Evolutionary conservation across 92 coral and sea anemone genomes (phyloP), one percentile per base, ranked within the genome.

Genomic region (Epizoanthus stellaris): DNA sequence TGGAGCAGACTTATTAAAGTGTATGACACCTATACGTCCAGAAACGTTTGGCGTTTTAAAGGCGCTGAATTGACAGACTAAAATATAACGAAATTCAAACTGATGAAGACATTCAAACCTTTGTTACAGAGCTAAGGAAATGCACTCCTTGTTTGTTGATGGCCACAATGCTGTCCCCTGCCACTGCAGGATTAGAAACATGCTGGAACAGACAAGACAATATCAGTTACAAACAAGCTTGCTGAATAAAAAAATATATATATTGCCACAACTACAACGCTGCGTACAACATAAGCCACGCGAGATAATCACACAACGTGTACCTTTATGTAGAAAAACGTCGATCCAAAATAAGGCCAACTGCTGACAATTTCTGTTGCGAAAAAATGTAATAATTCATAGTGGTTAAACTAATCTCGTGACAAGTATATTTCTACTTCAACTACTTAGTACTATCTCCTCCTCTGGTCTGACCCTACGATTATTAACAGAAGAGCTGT

Each of bases 331-430:
- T 90, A 82, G 86, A 91, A 97, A 88, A 94, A 97, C 17, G 99
- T 90, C 14, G 98, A 97, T 45, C 98, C 99, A 91, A 97, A 97
- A 82, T 89, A 93, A 12, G 93, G 91, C 99, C 99, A 97, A 60
- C 79, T 93, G 63, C 95, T 87, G 47, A 97, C 95, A 56, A 90
- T 91, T 87, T 97, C 99, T 97, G 76, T 17, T 64, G 64, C 40
- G 70, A 57, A 72, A 80, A 67, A 38, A 42, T 66, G 16, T 21
- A 39, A 49, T 21, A 65, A 65, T 16, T 6, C 70, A 16, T 65
- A 11, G 39, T 15, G 9, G 70, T 65, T 21, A 21, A 21, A 65
- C 39, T 7, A 65, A 65, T 65, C 1, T 0, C 70, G 4, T 64
- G 23, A 64, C 9, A 64, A 45, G 9, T 6, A 45, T 45, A 45